A percentile compares a stretch with the other conserved stretches of the same genome.
These are phyloP conservation scores for Chanos chanos DNA, from an alignment of 2,797 vertebrate genomes.

Conservation along the genomic window DNA sequence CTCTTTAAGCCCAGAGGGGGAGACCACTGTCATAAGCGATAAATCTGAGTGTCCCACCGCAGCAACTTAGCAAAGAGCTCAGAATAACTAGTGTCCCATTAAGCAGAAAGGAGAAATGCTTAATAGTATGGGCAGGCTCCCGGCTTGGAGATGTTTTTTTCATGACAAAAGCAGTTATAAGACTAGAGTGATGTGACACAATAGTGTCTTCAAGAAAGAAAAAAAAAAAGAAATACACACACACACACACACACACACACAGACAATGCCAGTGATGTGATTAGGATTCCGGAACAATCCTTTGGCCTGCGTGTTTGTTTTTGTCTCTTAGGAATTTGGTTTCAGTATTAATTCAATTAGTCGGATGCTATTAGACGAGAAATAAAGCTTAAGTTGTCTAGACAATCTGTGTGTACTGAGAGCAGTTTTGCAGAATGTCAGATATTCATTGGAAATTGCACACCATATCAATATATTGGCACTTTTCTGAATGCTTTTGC, in stretches of 20 bases:
- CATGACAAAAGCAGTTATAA: slow-evolving; percentile 18
- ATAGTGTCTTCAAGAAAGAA: slow-evolving; percentile 1
- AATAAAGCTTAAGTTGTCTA: slow-evolving; percentile 7
- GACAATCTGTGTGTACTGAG: too few relatives aligned
- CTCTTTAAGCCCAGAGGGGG: slow-evolving; percentile 40
- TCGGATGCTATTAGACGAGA: slow-evolving; percentile 8
- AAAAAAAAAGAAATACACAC: not conserved
- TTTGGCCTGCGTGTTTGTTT: slow-evolving; percentile 16
- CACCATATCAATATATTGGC: too few relatives aligned
- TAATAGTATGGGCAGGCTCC: slow-evolving; percentile 38
- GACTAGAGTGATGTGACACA: slow-evolving; percentile 9
- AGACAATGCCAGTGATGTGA: slow-evolving; percentile 25
- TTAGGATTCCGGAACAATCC: slow-evolving; percentile 20
- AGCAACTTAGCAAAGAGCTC: slow-evolving; percentile 24
- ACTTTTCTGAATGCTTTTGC: too few relatives aligned
- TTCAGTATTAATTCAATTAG: slow-evolving; percentile 21
- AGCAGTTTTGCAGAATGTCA: too few relatives aligned
- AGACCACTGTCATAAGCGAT: slow-evolving; percentile 49
- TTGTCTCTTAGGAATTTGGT: slow-evolving; percentile 4
- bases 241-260: not conserved
- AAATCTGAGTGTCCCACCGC: slow-evolving; percentile 40
- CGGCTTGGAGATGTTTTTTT: slow-evolving; percentile 23
- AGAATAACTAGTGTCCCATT: slow-evolving; percentile 35
- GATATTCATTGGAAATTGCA: too few relatives aligned
- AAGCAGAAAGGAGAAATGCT: slow-evolving; percentile 29